Base-by-base conservation (phyloP, 1,140 invertebrate species). In the Drosophila kurseongensis region DNA sequence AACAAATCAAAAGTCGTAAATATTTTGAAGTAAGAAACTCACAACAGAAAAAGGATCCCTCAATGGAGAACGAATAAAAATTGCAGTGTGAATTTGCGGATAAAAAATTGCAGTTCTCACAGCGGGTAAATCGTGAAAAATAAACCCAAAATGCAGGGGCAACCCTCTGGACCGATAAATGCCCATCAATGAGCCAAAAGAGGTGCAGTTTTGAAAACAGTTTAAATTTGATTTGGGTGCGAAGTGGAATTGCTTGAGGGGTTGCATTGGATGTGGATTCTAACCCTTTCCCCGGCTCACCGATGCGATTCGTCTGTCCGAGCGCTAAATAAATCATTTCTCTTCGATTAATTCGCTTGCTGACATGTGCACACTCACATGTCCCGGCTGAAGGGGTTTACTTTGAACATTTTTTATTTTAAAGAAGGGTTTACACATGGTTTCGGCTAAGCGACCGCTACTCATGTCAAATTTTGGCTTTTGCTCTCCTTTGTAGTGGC, bases 281-380 rank as follows among this genome's bases (percentile, higher is more conserved):
- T 68, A 88, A 80, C 83, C 84, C 84, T 80, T 83, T 59, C 65
- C 67, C 23, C 2, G 65, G 83, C 71, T 76, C 86, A 77, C 62
- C 48, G 48, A 10, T 32, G 48, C 67, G 81, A 63, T 62, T 59
- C 61, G 69, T 32, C 57, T 58, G 80, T 80, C 80, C 84, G 75
- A 90, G 85, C 82, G 80, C 73, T 91, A 91, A 91, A 91, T 91
- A 91, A 91, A 91, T 91, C 90, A 91, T 91, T 91, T 91, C 90
- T 91, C 90, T 88, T 88, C 90, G 90, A 91, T 91, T 91, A 91
- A 91, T 91, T 91, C 90, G 80, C 86, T 91, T 91, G 90, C 90
- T 90, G 90, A 91, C 90, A 91, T 91, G 90, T 91, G 68, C 74
- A 63, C 59, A 65, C 40, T 63, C 47, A 67, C 52, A 67, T 71